These are phyloP conservation scores for Fistularia tabacaria DNA, from an alignment of 2,797 vertebrate species.

Conservation along the genomic window DNA sequence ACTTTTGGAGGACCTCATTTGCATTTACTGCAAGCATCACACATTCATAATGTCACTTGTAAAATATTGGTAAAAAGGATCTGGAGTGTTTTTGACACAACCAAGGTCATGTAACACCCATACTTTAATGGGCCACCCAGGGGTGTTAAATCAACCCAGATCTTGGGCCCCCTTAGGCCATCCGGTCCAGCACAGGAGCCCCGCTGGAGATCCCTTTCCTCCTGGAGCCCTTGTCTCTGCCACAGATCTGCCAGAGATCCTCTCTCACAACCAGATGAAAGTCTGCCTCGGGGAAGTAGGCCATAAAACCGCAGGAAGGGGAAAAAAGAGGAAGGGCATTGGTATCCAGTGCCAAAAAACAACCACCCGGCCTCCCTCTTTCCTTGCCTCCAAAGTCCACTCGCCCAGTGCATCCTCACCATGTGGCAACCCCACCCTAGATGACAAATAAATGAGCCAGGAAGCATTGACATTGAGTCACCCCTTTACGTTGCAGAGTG, in stretches of 20 bases:
- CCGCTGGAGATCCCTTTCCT: conserved; percentile 44
- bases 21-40: too few relatives aligned
- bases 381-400: conserved; percentile 27
- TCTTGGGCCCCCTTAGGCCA: conserved; percentile 19
- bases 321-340: conserved; percentile 33
- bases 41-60: background rate
- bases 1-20: too few relatives aligned
- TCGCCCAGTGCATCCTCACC: conserved; percentile 32
- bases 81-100: conserved; percentile 5
- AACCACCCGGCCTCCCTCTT: conserved; percentile 32
- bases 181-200: conserved; percentile 34
- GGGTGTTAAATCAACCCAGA: conserved; percentile 36
- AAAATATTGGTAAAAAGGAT: background rate
- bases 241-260: conserved; percentile 53
- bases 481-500: conserved; percentile 3
- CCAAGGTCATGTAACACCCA: background rate
- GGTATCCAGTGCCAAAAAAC: conserved; percentile 52
- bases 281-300: conserved; percentile 63
- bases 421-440: conserved; percentile 14
- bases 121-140: conserved; percentile 37
- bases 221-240: conserved; percentile 31
- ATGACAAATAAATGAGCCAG: conserved; percentile 32
- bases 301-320: conserved; percentile 72
- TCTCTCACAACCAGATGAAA: conserved; percentile 60
- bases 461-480: conserved; percentile 22